Evolutionary conservation across 2,113 vertebrate species (phyloP).

Genomic region (Lamprologus speciosus): DNA sequence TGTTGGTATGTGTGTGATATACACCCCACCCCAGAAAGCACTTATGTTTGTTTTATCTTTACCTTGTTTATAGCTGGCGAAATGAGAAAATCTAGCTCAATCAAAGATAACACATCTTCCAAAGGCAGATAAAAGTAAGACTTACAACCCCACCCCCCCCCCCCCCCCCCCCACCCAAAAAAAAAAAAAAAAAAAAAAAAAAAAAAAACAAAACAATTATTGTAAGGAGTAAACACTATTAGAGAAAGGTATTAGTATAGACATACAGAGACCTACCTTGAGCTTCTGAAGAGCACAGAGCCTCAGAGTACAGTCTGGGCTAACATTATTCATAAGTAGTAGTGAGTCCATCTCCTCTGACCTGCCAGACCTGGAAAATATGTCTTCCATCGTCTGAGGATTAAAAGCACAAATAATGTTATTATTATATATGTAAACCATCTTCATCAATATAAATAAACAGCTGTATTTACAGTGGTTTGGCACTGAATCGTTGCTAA

Average conservation of each 20-base stretch:
- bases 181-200: neutral
- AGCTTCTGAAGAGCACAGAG: constrained; percentile 78
- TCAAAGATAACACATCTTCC: neutral
- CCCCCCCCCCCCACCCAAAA: no score
- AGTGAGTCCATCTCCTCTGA: constrained; percentile 71
- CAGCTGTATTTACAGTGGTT: neutral
- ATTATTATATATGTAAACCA: neutral
- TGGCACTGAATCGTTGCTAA: neutral
- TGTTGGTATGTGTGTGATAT: neutral
- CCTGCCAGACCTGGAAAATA: constrained; percentile 46
- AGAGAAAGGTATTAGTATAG: neutral
- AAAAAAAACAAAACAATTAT: neutral
- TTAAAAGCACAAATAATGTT: neutral
- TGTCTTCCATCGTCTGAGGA: constrained; percentile 54
- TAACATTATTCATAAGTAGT: constrained; percentile 45
- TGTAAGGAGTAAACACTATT: neutral
- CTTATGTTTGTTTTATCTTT: constrained; percentile 6
- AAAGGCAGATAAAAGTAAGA: neutral
- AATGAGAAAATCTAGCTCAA: neutral
- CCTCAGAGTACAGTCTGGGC: constrained; percentile 66
- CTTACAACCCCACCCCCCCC: neutral
- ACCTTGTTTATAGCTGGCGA: constrained; percentile 1
- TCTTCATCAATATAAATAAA: neutral
- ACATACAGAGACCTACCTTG: constrained; percentile 51
- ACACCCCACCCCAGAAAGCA: neutral